Evolutionary conservation across 2,888 invertebrate genomes (phyloP).

Genomic region (Melangyna quadrimaculata): DNA sequence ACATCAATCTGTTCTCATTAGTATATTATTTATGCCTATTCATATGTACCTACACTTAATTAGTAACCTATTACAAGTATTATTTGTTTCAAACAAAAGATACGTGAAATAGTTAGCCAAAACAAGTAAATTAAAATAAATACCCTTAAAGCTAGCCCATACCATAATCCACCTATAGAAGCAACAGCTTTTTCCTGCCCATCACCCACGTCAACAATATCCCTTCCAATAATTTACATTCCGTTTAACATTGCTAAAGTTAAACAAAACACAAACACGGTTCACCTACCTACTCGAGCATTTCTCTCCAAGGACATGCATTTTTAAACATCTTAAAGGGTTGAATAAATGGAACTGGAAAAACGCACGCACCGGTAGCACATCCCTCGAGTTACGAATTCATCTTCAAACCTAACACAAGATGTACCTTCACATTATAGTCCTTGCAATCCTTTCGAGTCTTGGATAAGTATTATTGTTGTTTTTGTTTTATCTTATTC

Average conservation of each 20-base stretch:
- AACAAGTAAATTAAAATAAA: neutral
- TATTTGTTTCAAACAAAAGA: neutral
- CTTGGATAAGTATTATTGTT: conserved; percentile 12
- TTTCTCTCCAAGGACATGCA: conserved; percentile 67
- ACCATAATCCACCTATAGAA: neutral
- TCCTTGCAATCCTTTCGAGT: conserved; percentile 60
- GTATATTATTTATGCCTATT: too few species aligned
- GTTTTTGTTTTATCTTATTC: conserved; percentile 5
- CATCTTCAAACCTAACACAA: conserved; percentile 5
- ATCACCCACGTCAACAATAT: neutral
- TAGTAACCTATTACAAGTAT: neutral
- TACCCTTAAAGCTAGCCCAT: neutral
- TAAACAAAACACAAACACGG: conserved; percentile 53
- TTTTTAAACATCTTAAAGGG: conserved; percentile 70
- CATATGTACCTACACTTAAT: too few species aligned
- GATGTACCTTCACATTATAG: neutral
- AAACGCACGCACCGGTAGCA: conserved; percentile 37
- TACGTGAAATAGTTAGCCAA: neutral
- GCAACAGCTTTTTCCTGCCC: neutral
- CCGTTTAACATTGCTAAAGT: conserved; percentile 58
- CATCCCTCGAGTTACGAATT: conserved; percentile 56
- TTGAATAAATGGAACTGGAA: conserved; percentile 17
- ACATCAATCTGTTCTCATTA: too few species aligned
- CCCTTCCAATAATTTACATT: conserved; percentile 46
- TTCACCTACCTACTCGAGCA: conserved; percentile 13